Evolutionary conservation across 2,797 vertebrate genomes (phyloP), one percentile per base, ranked within the genome.

Genomic region (Paedocypris micromegethes): DNA sequence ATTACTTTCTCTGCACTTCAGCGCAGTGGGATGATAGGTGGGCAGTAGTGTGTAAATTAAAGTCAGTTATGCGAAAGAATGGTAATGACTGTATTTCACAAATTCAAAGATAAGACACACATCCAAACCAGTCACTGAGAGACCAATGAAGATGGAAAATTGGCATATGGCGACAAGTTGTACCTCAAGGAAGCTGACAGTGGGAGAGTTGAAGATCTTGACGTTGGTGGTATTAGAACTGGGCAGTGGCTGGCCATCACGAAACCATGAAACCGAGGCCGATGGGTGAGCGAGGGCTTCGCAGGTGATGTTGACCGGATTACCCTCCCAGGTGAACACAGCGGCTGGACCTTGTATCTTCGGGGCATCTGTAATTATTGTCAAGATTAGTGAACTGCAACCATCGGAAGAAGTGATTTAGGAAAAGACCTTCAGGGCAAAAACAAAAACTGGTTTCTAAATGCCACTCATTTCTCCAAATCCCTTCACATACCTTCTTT

Each of bases 271-370:
- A 76, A 98, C 91, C 0, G 87, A 87, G 51, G 96, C 96, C 3
- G 84, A 84, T 0, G 97, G 97, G 72, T 97, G 93, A 70, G 96
- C 95, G 57, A 93, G 90, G 4, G 96, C 95, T 79, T 96, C 93
- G 0, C 97, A 99, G 54, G 92, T 96, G 82, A 99, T 94, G 85
- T 99, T 99, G 68, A 92, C 93, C 0, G 92, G 85, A 85, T 99
- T 99, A 2, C 94, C 93, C 73, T 97, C 95, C 97, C 97, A 99
- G 0, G 96, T 97, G 77, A 92, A 97, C 62, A 90, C 86, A 0
- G 91, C 83, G 83, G 97, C 93, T 0, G 78, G 38, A 9, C 94
- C 95, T 73, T 88, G 88, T 61, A 99, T 88, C 84, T 98, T 99
- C 48, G 97, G 97, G 70, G 94, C 90, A 78, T 97, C 97, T 99